These are phyloP conservation scores for Sternotherus odoratus DNA, from an alignment of 2,797 vertebrate genomes.

Conservation along the genomic window DNA sequence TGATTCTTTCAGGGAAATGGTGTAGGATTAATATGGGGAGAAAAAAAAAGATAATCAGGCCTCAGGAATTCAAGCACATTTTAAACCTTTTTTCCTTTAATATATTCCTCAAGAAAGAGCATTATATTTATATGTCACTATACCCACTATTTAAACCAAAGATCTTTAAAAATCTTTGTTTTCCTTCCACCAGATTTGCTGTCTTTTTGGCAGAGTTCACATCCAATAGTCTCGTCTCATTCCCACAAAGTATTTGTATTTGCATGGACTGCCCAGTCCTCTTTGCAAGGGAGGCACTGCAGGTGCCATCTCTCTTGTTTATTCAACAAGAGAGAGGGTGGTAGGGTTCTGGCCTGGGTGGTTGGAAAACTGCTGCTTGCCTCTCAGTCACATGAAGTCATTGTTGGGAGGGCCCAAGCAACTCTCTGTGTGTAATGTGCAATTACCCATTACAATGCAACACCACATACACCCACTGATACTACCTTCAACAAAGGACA, in stretches of 20 bases:
- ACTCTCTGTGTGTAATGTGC: background rate
- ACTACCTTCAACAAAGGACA: background rate
- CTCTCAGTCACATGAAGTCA: background rate
- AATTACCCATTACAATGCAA: background rate
- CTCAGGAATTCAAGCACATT: background rate
- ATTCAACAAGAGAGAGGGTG: background rate
- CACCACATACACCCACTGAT: background rate
- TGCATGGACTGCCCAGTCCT: background rate
- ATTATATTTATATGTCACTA: constrained; percentile 13
- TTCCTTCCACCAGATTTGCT: constrained; percentile 28
- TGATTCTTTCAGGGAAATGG: background rate
- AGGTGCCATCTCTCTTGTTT: background rate
- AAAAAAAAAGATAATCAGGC: background rate
- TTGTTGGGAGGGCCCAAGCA: background rate
- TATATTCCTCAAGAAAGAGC: constrained; percentile 1
- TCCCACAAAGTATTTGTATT: constrained; percentile 14
- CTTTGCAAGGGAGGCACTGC: background rate
- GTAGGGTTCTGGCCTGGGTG: background rate
- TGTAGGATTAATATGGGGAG: background rate
- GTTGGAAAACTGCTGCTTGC: background rate
- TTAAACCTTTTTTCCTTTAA: background rate
- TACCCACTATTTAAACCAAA: constrained; percentile 1
- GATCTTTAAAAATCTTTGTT: constrained; percentile 15
- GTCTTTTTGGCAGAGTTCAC: constrained; percentile 18
- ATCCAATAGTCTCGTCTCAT: constrained; percentile 8